These are phyloP conservation scores for Pituophis catenifer DNA, from an alignment of 2,113 vertebrate species.

Conservation along the genomic window DNA sequence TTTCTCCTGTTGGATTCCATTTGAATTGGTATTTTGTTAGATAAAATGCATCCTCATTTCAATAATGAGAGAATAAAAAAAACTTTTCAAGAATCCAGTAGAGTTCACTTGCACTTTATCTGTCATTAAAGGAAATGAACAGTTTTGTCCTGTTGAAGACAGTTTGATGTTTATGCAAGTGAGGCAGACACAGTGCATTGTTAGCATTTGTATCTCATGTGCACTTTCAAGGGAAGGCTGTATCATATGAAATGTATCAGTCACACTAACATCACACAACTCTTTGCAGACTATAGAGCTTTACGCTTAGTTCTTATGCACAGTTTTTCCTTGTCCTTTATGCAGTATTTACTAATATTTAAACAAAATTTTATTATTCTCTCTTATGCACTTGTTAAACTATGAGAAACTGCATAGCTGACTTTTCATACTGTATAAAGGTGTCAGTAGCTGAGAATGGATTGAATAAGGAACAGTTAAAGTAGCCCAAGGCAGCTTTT, in stretches of 20 bases:
- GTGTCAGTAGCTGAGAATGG: constrained; percentile 6
- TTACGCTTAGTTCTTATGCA: not conserved
- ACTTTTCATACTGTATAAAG: not conserved
- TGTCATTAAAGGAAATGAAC: not conserved
- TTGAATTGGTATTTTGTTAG: not conserved
- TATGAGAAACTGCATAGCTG: not conserved
- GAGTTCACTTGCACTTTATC: not conserved
- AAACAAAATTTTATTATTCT: not conserved
- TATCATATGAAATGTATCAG: not conserved
- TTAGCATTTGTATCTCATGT: not conserved
- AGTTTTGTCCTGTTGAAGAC: not conserved
- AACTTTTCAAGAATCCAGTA: not conserved
- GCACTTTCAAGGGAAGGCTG: not conserved
- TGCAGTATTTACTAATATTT: not conserved
- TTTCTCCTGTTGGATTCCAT: not conserved
- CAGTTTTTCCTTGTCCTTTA: constrained; percentile 1
- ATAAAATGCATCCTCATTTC: not conserved
- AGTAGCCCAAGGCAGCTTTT: not conserved
- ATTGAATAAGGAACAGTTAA: not conserved
- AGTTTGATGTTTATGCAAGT: not conserved
- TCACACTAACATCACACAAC: not conserved
- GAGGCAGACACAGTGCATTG: not conserved
- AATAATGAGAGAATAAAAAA: not conserved
- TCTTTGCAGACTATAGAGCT: not conserved
- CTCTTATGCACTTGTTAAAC: not conserved